These are phyloP conservation scores for Thysanoteuthis rhombus DNA, from an alignment of 2,888 invertebrate genomes.

Conservation along the genomic window DNA sequence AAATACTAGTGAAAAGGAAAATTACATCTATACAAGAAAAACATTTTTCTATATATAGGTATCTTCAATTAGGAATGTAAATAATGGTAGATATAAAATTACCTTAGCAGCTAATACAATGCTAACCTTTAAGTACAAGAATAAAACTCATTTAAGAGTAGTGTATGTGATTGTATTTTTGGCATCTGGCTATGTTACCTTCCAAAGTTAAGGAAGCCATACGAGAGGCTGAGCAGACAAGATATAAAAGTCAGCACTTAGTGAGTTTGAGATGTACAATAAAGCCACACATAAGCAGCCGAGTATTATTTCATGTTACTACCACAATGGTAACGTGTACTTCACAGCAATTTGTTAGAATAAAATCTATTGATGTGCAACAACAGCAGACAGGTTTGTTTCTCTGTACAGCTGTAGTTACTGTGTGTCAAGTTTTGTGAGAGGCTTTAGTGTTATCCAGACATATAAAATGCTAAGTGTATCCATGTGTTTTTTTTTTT, in stretches of 20 bases:
- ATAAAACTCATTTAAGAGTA: not conserved
- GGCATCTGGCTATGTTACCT: no score
- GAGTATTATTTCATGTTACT: no score
- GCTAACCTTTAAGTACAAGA: not conserved
- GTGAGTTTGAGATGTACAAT: not conserved
- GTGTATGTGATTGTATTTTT: not conserved
- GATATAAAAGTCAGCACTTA: not conserved
- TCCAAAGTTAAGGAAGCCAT: not conserved
- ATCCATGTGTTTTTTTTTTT: no score
- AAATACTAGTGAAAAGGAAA: no score
- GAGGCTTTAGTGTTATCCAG: no score
- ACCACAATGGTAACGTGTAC: no score
- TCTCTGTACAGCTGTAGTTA: no score
- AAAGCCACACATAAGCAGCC: not conserved
- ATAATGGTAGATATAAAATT: not conserved
- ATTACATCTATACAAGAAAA: not conserved
- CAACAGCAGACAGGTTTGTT: no score
- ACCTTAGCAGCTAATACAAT: not conserved
- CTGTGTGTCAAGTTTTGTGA: no score
- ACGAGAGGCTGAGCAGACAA: not conserved
- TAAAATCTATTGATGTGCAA: no score
- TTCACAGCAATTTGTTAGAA: no score
- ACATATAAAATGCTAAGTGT: no score
- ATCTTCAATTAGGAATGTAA: not conserved
- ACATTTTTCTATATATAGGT: not conserved